Evolutionary conservation across 2,797 vertebrate genomes (phyloP), one percentile per base, ranked within the genome.

Genomic region (Gastrophryne carolinensis): DNA sequence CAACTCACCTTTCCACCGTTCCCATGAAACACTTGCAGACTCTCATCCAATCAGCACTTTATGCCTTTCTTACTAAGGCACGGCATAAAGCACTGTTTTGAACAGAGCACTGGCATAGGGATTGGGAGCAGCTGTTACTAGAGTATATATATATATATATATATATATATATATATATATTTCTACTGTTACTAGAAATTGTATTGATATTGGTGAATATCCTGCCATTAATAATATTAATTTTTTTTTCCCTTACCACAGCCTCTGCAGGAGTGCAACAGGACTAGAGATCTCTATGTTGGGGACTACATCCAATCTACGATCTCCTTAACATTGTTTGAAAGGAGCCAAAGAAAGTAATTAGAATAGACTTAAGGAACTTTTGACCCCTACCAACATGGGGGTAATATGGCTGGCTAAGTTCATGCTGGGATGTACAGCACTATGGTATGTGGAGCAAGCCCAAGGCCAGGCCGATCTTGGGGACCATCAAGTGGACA

Each of bases 381-480:
- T 1, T 0, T 23, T 75, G 7, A 21, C 3, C 12, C 1, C 41
- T 74, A 79, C 78, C 80, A n/a, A 41, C 84, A 94, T 94, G 94
- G 93, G 89, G 86, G 73, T 74, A 8, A 81, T 79, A 74, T 91
- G 90, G 85, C 87, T 92, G 83, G 87, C 91, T 86, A 87, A 81
- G 86, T 87, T 93, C 82, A 82, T 95, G 87, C 91, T 98, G 87
- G 92, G 88, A 82, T 98, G 92, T 87, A 81, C 58, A 5, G 90
- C 87, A 0, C 74, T 92, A 75, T 89, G 88, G 49, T 89, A 88
- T 1, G 44, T 85, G 41, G 81, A 89, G 0, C 83, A 82, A 23
- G 86, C 85, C 6, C 81, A 79, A 29, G 86, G 80, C 53, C 92
- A 92, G 56, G 86, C 67, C 32, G 89, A 91, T 7, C 60, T 65